Conservation (phyloP, 2,888 invertebrate genomes). For the Gastrophysa polygoni region DNA sequence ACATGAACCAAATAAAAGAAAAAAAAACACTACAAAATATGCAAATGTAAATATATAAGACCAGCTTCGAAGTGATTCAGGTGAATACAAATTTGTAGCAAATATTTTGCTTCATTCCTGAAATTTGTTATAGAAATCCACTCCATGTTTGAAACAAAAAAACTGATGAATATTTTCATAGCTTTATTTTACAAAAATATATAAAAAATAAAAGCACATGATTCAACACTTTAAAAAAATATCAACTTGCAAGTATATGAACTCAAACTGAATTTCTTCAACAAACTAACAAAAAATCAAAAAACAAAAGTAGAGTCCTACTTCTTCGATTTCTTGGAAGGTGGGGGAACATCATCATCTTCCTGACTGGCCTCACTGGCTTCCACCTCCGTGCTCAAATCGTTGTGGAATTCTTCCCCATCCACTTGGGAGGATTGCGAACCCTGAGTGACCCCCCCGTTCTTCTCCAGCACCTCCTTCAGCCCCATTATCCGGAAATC, state of each 20-base stretch:
- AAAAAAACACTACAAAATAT: too few species aligned
- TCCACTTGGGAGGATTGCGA: constrained; percentile 21
- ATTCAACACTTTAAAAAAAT: too few species aligned
- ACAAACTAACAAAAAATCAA: too few species aligned
- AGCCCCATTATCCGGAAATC: constrained; percentile 66
- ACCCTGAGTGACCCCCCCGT: constrained; percentile 13
- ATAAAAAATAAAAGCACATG: background rate
- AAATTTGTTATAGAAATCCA: too few species aligned
- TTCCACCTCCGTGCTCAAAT: constrained; percentile 7
- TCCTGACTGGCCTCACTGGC: constrained; percentile 8
- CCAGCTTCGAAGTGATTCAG: too few species aligned
- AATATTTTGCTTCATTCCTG: too few species aligned
- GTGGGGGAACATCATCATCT: constrained; percentile 29
- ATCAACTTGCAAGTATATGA: too few species aligned
- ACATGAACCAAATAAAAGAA: too few species aligned
- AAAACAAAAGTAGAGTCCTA: background rate
- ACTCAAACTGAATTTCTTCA: too few species aligned
- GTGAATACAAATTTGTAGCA: too few species aligned
- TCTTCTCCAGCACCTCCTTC: constrained; percentile 61
- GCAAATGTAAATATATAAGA: too few species aligned
- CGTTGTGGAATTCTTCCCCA: constrained; percentile 12
- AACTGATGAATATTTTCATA: background rate
- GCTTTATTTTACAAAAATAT: background rate
- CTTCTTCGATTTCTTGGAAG: constrained; percentile 34
- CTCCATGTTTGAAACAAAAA: too few species aligned